Percentiles rank a stretch among this genome's conserved stretches.
Conservation (phyloP, 2,888 invertebrate genomes). For the Hartigia nigra region DNA sequence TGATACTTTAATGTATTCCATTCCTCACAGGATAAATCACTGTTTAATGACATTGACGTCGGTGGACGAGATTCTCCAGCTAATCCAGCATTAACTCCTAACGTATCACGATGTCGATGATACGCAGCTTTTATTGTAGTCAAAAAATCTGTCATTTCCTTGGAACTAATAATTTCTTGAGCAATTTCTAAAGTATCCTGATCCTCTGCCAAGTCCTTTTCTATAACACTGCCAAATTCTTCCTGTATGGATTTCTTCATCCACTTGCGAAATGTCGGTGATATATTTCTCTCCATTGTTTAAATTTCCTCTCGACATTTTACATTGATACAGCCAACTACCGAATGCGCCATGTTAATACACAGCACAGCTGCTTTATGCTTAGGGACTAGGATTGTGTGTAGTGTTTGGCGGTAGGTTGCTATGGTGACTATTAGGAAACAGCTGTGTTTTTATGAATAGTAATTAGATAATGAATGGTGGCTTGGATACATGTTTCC, state of each 20-base stretch:
- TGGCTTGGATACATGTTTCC: neutral
- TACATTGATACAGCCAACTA: neutral
- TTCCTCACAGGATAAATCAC: conserved; percentile 52
- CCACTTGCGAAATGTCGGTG: conserved; percentile 51
- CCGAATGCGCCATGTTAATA: neutral
- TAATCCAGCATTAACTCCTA: neutral
- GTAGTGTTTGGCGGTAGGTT: neutral
- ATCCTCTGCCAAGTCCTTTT: conserved; percentile 39
- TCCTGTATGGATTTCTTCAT: conserved; percentile 52
- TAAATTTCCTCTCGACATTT: neutral
- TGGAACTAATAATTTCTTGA: conserved; percentile 46
- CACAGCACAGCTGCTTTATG: neutral
- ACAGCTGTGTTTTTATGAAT: neutral
- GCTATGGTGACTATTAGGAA: neutral
- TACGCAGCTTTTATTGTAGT: conserved; percentile 42
- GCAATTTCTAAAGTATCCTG: conserved; percentile 40
- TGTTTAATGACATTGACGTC: conserved; percentile 49
- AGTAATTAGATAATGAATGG: neutral
- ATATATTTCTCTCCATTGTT: conserved; percentile 45
- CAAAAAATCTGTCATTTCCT: conserved; percentile 47
- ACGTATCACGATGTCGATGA: conserved; percentile 31
- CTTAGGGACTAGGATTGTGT: neutral
- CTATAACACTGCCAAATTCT: conserved; percentile 48
- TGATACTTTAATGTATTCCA: conserved; percentile 45
- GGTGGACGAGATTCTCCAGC: conserved; percentile 37